A percentile compares a stretch with the other conserved stretches of the same genome.
These are phyloP conservation scores for Phrynocephalus forsythii DNA, from an alignment of 2,797 vertebrate genomes.

Conservation along the genomic window DNA sequence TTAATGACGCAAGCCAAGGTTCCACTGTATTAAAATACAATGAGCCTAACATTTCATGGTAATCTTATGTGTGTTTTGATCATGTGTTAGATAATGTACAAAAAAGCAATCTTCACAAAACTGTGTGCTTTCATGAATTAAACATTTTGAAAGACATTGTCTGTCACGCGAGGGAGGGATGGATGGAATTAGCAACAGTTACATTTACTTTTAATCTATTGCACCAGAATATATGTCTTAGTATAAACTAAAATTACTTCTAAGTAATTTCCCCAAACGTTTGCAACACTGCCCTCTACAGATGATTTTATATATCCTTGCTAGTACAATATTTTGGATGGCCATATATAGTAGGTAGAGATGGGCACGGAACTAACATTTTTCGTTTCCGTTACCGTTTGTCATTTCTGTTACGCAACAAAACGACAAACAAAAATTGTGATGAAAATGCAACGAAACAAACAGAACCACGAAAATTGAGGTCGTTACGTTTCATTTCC, in stretches of 20 bases:
- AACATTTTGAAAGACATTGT: not conserved
- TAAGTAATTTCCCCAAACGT: not conserved
- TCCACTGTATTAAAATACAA: not conserved
- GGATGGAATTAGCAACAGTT: too few relatives aligned
- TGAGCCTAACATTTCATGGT: not conserved
- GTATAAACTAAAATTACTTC: not conserved
- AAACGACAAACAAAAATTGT: too few relatives aligned
- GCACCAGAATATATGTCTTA: not conserved
- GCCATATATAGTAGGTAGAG: not conserved
- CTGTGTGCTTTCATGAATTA: not conserved
- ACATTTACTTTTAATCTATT: not conserved
- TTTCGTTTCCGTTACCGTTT: too few relatives aligned
- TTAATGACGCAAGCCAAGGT: too few relatives aligned
- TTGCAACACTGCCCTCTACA: constrained; percentile 33
- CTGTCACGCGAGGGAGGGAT: too few relatives aligned
- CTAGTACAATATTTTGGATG: not conserved
- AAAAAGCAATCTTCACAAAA: constrained; percentile 7
- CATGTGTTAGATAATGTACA: not conserved
- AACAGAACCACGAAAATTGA: too few relatives aligned
- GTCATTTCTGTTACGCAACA: too few relatives aligned
- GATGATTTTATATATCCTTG: not conserved
- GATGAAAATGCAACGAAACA: too few relatives aligned
- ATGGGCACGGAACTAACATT: too few relatives aligned
- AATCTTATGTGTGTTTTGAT: not conserved
- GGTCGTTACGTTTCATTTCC: too few relatives aligned